Evolutionary conservation across 2,797 vertebrate genomes (phyloP).

Genomic region (Characodon lateralis): DNA sequence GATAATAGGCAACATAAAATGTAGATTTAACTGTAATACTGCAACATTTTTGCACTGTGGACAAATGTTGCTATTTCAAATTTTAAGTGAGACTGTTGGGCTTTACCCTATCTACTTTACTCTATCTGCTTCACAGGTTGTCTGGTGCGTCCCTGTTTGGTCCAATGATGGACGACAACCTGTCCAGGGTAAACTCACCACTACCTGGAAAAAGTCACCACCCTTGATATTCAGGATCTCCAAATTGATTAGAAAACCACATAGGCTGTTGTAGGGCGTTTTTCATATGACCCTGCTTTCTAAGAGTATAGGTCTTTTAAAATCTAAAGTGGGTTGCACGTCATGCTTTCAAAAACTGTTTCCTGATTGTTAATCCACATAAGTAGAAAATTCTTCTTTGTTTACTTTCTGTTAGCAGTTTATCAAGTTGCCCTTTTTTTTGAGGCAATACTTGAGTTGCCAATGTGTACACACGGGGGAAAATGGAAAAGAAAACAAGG

Average conservation of each 20-base stretch:
- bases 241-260: not conserved
- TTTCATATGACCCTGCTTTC: not conserved
- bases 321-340: not conserved
- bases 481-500: slow-evolving; percentile 3
- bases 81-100: too few species aligned
- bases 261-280: not conserved
- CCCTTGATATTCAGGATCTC: not conserved
- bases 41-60: too few species aligned
- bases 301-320: not conserved
- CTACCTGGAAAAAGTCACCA: too few species aligned
- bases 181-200: too few species aligned
- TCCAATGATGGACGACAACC: too few species aligned
- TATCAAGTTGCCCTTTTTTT: slow-evolving; percentile 10
- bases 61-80: too few species aligned
- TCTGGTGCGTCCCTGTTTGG: too few species aligned
- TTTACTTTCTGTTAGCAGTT: slow-evolving; percentile 7
- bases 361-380: not conserved
- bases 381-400: not conserved
- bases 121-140: too few species aligned
- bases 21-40: too few species aligned
- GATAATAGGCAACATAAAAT: too few species aligned
- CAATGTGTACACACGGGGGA: slow-evolving; percentile 23
- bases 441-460: slow-evolving; percentile 13
- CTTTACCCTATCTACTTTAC: too few species aligned
- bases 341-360: not conserved